These are phyloP conservation scores for Rhodinocichla rosea DNA, from an alignment of 2,113 vertebrate genomes.

Conservation along the genomic window DNA sequence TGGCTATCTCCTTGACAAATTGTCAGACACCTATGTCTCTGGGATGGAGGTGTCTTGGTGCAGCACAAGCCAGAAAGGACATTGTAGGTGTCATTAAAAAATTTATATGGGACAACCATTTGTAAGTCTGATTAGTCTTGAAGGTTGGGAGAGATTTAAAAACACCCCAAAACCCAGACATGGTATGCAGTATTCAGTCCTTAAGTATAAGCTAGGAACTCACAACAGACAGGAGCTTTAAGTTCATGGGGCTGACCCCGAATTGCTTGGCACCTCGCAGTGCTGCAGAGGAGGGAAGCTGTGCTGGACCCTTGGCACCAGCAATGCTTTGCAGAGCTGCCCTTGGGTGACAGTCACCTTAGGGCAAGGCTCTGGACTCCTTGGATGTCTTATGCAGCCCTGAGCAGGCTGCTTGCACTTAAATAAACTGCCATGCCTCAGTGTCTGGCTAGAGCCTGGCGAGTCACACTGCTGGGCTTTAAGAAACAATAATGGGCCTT, in stretches of 20 bases:
- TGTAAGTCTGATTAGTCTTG: background rate
- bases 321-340: background rate
- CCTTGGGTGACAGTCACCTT: background rate
- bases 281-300: background rate
- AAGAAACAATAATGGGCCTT: background rate
- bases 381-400: background rate
- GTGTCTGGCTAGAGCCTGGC: background rate
- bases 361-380: background rate
- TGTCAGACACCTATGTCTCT: conserved; percentile 63
- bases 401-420: background rate
- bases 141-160: background rate
- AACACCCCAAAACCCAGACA: background rate
- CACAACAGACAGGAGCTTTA: background rate
- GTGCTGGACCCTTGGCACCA: background rate
- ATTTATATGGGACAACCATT: background rate
- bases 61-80: background rate
- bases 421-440: background rate
- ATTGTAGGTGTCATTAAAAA: background rate
- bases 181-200: background rate
- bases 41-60: background rate
- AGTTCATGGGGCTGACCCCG: background rate
- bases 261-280: background rate
- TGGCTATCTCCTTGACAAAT: conserved; percentile 67
- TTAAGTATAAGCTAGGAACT: background rate
- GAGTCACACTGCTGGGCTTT: background rate